phyloP scores from a whole-genome alignment of 2,888 invertebrate species.

The Eupithecia exiguata region DNA sequence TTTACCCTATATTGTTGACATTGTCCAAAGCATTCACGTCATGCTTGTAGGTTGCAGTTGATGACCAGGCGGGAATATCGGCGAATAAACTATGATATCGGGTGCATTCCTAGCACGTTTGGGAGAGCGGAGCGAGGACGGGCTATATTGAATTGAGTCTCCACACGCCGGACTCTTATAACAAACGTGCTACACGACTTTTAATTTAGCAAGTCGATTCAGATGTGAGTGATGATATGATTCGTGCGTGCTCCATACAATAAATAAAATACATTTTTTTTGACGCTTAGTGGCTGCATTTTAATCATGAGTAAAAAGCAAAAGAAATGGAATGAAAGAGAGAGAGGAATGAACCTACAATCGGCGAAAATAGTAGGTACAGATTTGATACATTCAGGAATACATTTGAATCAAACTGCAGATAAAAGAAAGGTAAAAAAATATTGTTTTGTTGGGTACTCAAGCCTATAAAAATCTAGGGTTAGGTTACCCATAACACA shows the following conservation, averaged over 20 bases:
- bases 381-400: too few relatives aligned
- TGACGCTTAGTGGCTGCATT: too few relatives aligned
- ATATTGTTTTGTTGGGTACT: too few relatives aligned
- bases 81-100: constrained; percentile 39
- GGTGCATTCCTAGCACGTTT: constrained; percentile 38
- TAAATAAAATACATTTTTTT: too few relatives aligned
- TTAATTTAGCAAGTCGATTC: neutral
- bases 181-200: neutral
- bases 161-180: neutral
- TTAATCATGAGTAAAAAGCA: neutral
- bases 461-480: too few relatives aligned
- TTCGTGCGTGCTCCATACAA: neutral
- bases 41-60: constrained; percentile 14
- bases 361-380: too few relatives aligned
- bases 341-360: neutral
- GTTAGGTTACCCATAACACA: too few relatives aligned
- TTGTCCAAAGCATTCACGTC: neutral
- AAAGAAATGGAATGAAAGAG: neutral
- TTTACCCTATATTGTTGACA: neutral
- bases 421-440: too few relatives aligned
- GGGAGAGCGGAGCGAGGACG: constrained; percentile 28
- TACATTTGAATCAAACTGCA: too few relatives aligned
- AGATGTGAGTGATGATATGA: neutral
- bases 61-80: constrained; percentile 30
- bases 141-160: constrained; percentile 37